Evolutionary conservation across 2,888 invertebrate species (phyloP).

Genomic region (Parnassius smintheus): DNA sequence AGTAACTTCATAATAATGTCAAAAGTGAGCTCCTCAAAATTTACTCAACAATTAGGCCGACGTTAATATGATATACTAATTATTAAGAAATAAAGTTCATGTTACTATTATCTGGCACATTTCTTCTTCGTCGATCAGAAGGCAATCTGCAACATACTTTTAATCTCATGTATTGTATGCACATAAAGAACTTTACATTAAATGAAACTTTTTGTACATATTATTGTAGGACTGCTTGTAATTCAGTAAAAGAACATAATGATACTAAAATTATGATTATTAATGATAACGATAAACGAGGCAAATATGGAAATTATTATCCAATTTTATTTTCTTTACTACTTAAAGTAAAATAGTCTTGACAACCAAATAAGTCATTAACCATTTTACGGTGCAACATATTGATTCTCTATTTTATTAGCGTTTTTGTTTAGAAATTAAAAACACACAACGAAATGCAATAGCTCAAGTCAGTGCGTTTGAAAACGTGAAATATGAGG

Average conservation of each 20-base stretch:
- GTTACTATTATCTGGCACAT: slow-evolving; percentile 36
- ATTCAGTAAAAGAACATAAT: slow-evolving; percentile 5
- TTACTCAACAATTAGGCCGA: not conserved
- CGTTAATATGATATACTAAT: not conserved
- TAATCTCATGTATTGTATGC: slow-evolving; percentile 26
- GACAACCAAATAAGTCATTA: not conserved
- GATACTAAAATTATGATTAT: slow-evolving; percentile 5
- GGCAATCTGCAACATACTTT: slow-evolving; percentile 67
- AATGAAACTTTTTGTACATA: not conserved
- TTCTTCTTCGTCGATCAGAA: slow-evolving; percentile 54
- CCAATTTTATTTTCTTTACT: too few species aligned
- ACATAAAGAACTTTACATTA: slow-evolving; percentile 2
- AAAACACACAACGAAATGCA: slow-evolving; percentile 14
- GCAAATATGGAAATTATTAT: not conserved
- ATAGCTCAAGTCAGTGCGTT: slow-evolving; percentile 21
- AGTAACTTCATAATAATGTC: not conserved
- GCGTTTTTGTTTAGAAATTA: slow-evolving; percentile 8
- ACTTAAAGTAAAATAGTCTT: not conserved
- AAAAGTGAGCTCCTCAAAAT: not conserved
- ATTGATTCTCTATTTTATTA: not conserved
- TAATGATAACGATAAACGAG: slow-evolving; percentile 3
- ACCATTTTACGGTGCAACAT: not conserved
- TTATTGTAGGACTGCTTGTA: not conserved
- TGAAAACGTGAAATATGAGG: slow-evolving; percentile 9
- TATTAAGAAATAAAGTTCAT: not conserved